Evolutionary conservation across 2,113 vertebrate species (phyloP).

Genomic region (Ifrita kowaldi): DNA sequence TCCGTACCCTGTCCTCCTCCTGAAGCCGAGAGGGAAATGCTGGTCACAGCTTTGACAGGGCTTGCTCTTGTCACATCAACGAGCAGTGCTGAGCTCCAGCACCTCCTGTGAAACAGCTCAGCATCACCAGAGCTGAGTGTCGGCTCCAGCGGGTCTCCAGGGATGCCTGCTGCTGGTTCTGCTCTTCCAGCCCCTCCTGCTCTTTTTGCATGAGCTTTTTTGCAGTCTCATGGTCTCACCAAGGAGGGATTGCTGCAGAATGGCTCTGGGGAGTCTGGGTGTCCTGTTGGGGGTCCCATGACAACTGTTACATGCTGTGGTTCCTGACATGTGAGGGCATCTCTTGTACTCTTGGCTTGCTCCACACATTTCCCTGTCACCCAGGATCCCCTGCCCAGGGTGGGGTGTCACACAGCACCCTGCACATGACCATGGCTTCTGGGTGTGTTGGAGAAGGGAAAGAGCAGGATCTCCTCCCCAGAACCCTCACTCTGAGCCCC

Average conservation of each 20-base stretch:
- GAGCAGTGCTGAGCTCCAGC: background rate
- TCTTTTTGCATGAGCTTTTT: background rate
- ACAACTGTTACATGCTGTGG: background rate
- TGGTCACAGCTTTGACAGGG: background rate
- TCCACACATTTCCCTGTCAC: background rate
- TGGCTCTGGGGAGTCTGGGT: background rate
- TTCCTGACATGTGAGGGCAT: background rate
- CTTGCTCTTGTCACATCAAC: background rate
- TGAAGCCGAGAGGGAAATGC: background rate
- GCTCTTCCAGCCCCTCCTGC: background rate
- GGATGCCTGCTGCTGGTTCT: background rate
- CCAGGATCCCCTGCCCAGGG: background rate
- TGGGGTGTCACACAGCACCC: background rate
- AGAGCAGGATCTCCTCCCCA: background rate
- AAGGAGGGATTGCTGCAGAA: background rate
- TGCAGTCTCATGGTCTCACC: background rate
- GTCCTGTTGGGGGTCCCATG: rapidly evolving
- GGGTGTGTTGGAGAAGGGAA: background rate
- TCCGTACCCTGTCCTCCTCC: background rate
- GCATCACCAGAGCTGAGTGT: background rate
- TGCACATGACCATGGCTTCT: rapidly evolving
- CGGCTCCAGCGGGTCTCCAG: background rate
- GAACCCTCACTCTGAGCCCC: background rate
- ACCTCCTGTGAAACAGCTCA: background rate
- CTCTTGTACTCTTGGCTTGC: rapidly evolving